phyloP scores from a whole-genome alignment of 2,888 invertebrate species.

The Isotomurus palustris region DNA sequence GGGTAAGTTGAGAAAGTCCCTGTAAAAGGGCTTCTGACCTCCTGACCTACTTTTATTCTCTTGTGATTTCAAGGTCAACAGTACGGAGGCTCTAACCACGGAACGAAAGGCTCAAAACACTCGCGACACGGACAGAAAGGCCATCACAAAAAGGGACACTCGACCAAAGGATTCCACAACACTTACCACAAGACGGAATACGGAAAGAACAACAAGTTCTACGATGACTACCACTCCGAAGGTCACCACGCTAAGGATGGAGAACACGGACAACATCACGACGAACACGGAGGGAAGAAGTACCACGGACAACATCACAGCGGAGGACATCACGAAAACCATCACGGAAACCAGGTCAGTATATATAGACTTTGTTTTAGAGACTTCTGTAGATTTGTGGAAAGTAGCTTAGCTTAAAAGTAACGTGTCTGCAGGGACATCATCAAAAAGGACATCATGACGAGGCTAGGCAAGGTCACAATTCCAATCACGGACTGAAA shows the following conservation, averaged over 20 bases:
- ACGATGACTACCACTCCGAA: slow-evolving; percentile 43
- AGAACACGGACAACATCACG: slow-evolving; percentile 39
- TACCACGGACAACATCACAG: slow-evolving; percentile 42
- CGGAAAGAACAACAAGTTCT: slow-evolving; percentile 42
- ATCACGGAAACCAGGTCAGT: slow-evolving; percentile 35
- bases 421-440: slow-evolving; percentile 16
- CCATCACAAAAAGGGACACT: slow-evolving; percentile 39
- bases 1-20: slow-evolving; percentile 7
- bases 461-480: slow-evolving; percentile 35
- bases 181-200: slow-evolving; percentile 45
- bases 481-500: slow-evolving; percentile 22
- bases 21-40: no score
- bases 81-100: slow-evolving; percentile 37
- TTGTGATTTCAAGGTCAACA: slow-evolving; percentile 26
- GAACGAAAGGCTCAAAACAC: slow-evolving; percentile 33
- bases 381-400: background rate
- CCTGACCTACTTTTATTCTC: no score
- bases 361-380: background rate
- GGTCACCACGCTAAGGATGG: slow-evolving; percentile 35
- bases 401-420: background rate
- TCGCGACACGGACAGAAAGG: slow-evolving; percentile 42
- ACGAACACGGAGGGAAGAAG: slow-evolving; percentile 35
- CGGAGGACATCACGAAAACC: slow-evolving; percentile 32
- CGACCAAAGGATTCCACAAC: slow-evolving; percentile 44
- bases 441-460: slow-evolving; percentile 34